Conservation (phyloP, 2,888 invertebrate genomes). For the Sturmia bella region DNA sequence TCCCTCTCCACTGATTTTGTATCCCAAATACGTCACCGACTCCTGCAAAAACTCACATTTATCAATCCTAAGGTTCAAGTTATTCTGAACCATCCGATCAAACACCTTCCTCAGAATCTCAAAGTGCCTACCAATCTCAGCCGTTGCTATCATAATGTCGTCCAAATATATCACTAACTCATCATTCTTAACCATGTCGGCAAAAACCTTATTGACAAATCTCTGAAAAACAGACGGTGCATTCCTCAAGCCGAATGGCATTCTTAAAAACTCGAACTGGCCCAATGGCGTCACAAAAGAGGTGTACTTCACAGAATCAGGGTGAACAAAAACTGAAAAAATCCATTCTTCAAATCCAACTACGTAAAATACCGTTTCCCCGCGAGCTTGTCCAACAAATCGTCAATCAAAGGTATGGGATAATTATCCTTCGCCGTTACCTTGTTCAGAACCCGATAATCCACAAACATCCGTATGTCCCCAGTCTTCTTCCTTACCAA, state of each 20-base stretch:
- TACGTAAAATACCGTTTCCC: background rate
- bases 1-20: background rate
- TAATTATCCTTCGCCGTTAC: conserved; percentile 4
- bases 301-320: background rate
- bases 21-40: background rate
- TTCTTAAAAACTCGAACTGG: conserved; percentile 19
- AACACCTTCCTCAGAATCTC: conserved; percentile 10
- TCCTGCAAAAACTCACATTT: background rate
- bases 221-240: background rate
- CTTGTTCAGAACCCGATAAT: conserved; percentile 4
- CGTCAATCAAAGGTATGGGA: conserved; percentile 1
- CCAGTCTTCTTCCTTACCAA: background rate
- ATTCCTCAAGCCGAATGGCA: conserved; percentile 24
- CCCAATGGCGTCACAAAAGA: conserved; percentile 5
- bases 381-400: background rate
- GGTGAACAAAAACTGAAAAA: conserved; percentile 8
- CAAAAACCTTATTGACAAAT: background rate
- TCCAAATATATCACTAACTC: conserved; percentile 6
- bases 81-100: background rate
- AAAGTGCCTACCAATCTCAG: background rate
- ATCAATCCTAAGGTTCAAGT: background rate
- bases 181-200: background rate
- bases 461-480: background rate
- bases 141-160: conserved; percentile 24
- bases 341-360: conserved; percentile 4